phyloP scores from a whole-genome alignment of 2,888 invertebrate genomes.

The Hololepta plana region DNA sequence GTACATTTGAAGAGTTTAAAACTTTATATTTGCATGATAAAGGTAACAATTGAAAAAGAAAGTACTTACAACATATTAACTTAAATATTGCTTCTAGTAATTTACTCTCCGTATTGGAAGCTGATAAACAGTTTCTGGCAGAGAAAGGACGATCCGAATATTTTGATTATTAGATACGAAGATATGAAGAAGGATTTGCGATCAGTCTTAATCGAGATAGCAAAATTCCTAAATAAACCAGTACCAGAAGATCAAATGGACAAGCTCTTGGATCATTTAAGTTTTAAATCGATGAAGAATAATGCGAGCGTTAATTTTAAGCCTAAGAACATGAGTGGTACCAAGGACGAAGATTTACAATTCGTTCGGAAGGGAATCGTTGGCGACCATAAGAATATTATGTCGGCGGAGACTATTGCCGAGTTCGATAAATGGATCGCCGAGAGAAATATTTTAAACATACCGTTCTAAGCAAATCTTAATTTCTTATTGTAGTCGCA shows the following conservation, averaged over 20 bases:
- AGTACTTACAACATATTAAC: background rate
- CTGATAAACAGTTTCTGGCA: constrained; percentile 21
- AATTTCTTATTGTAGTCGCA: too few relatives aligned
- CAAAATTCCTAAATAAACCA: constrained; percentile 23
- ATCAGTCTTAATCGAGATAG: constrained; percentile 23
- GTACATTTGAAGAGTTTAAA: constrained; percentile 6
- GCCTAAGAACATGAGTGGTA: too few relatives aligned
- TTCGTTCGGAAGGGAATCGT: too few relatives aligned
- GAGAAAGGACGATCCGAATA: constrained; percentile 17
- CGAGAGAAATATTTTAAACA: too few relatives aligned
- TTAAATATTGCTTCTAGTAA: constrained; percentile 12
- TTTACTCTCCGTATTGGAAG: constrained; percentile 13
- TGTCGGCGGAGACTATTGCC: too few relatives aligned
- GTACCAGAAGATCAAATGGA: constrained; percentile 21
- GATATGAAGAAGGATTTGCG: constrained; percentile 24
- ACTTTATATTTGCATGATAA: constrained; percentile 25
- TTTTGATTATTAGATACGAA: constrained; percentile 17
- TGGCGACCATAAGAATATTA: too few relatives aligned
- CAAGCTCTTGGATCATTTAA: constrained; percentile 26
- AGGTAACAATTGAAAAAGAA: constrained; percentile 27
- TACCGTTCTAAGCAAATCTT: too few relatives aligned
- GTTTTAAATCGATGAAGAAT: constrained; percentile 32
- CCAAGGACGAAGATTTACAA: too few relatives aligned
- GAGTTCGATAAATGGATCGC: too few relatives aligned
- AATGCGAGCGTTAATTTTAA: constrained; percentile 31